Evolutionary conservation across 2,113 vertebrate species (phyloP).

Genomic region (Genyomyrus donnyi): DNA sequence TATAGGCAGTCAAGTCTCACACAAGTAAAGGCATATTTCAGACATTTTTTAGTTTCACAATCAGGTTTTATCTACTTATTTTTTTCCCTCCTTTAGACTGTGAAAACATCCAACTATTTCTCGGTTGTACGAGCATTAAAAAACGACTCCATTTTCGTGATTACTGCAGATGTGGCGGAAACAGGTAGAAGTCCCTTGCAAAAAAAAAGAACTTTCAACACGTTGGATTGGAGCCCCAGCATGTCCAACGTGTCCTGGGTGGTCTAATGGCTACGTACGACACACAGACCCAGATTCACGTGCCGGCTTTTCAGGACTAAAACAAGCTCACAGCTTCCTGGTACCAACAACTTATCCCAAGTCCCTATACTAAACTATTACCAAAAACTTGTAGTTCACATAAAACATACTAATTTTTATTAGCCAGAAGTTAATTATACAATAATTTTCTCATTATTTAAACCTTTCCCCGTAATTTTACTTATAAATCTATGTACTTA

Average conservation of each 20-base stretch:
- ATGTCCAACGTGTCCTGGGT: background rate
- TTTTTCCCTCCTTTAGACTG: background rate
- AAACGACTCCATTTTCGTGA: background rate
- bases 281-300: background rate
- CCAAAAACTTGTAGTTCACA: background rate
- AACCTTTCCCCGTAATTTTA: background rate
- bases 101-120: background rate
- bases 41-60: background rate
- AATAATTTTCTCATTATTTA: background rate
- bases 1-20: background rate
- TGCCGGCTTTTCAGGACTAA: background rate
- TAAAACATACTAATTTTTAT: background rate
- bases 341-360: background rate
- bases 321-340: background rate
- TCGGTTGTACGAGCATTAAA: background rate
- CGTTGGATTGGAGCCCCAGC: background rate
- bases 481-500: background rate
- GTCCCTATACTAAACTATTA: background rate
- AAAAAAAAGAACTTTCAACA: background rate
- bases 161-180: background rate
- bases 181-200: background rate
- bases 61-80: background rate
- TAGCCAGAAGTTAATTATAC: background rate
- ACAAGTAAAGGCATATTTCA: background rate
- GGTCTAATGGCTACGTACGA: background rate